Evolutionary conservation across 2,797 vertebrate species (phyloP).

Genomic region (Sardinella longiceps): DNA sequence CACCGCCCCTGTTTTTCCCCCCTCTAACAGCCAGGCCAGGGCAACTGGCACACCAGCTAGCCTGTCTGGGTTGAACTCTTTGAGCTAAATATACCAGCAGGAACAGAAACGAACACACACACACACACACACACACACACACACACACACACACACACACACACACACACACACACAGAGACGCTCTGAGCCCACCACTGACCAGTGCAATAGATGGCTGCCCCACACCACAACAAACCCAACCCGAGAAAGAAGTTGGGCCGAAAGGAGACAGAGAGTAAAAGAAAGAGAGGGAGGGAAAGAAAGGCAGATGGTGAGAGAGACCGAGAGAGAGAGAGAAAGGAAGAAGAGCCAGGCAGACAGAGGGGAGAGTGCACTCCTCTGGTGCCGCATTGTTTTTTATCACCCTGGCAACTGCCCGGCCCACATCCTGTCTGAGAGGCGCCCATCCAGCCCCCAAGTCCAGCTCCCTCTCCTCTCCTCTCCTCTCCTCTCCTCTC

Average conservation of each 20-base stretch:
- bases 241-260: neutral
- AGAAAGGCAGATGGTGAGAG: neutral
- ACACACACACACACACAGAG: too few relatives aligned
- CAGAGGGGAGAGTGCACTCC: neutral
- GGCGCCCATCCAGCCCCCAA: constrained; percentile 35
- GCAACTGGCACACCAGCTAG: neutral
- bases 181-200: constrained; percentile 10
- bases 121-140: neutral
- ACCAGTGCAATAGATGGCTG: neutral
- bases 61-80: neutral
- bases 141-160: neutral
- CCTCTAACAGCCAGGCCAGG: neutral
- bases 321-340: neutral
- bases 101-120: neutral
- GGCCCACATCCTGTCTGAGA: constrained; percentile 52
- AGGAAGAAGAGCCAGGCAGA: neutral
- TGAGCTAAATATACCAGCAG: constrained; percentile 14
- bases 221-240: neutral
- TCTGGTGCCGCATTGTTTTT: constrained; percentile 37
- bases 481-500: constrained; percentile 30
- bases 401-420: constrained; percentile 37
- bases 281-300: neutral
- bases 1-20: neutral
- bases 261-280: neutral
- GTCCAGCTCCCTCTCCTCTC: constrained; percentile 37